Evolutionary conservation across 2,888 invertebrate species (phyloP), one percentile per base, ranked within the genome.

Genomic region (Cylindroiulus punctatus): DNA sequence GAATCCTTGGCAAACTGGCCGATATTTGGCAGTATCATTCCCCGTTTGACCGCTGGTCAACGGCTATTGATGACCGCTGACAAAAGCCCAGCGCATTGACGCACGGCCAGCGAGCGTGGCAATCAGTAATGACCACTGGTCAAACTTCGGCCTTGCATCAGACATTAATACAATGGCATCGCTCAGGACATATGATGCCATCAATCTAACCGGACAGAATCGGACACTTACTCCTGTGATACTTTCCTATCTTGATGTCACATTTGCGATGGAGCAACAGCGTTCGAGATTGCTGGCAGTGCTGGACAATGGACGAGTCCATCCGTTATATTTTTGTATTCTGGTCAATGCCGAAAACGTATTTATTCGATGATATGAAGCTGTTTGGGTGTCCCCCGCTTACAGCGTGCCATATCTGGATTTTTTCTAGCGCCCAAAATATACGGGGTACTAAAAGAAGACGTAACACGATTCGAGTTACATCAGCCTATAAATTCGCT

Each of bases 391-490:
- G 30, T 12, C 8, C 76, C 8, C 30, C 22, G 8, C 36, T 36
- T 22, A 22, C 65, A 26, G 2, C n/a, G 22, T 65, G 22, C 1
- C 65, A 65, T 65, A 65, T 65, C 65, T 76, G 52, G 52, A 52
- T 1, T 22, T 65, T 65, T 76, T 76, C 26, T 30, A 12, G 12
- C 22, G 57, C 76, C 30, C 30, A 76, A 76, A 76, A 76, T 76
- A 76, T 76, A 76, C 26, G 76, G 76, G 26, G 76, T 76, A 76
- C 76, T 76, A 76, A 65, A 65, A 65, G 26, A 76, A 76, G 76
- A 76, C 26, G 76, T 76, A 76, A 65, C 65, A 65, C 65, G 65
- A 65, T 65, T 65, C 65, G 65, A 65, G 65, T n/a, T 65, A 65
- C 65, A 65, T 65, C 65, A 65, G 65, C 65, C 65, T 65, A 65